Evolutionary conservation across 92 coral and sea anemone genomes (phyloP), one percentile per base, ranked within the genome.

Genomic region (Siderastrea siderea): DNA sequence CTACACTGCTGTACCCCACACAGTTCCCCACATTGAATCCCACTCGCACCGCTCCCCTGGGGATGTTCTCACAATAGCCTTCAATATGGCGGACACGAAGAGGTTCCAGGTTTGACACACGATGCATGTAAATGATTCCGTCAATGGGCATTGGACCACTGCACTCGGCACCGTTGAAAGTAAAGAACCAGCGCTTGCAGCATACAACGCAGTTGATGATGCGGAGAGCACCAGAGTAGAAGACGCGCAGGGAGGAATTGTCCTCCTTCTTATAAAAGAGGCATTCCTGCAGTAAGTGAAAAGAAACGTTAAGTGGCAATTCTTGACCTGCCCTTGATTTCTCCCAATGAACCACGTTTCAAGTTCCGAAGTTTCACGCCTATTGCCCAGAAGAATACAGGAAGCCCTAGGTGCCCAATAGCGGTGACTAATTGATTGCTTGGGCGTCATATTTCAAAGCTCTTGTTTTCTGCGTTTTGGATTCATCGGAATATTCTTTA

Each of bases 11-110:
- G 63, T 79, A 79, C 53, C 90, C 86, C 5, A 48, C 49, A 63
- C 91, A 81, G 70, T 66, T 81, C 0, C 87, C 91, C n/a, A 89
- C 92, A 72, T 81, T 68, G 75, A 89, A 76, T 60, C 89, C 92
- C 54, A 89, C 78, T 58, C 91, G 87, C 60, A 88, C 83, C 68
- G 2, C 55, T 61, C 83, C 83, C 47, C 13, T 63, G 3, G 60
- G 83, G 44, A 63, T 61, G 71, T 78, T 78, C 43, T 17, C 71
- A 47, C 83, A 78, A 47, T 78, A 62, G n/a, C 71, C 59, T 78
- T 78, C 83, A 63, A 62, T 78, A 49, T 78, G 83, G 57, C 83
- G 83, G 45, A 78, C 82, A 16, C 82, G 82, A 7, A 78, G 71
- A 2, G 82, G 82, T 16, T 78, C 3, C 12, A 10, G 52, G 1